Evolutionary conservation across 2,888 invertebrate species (phyloP), one percentile per base, ranked within the genome.

Genomic region (Melipona bicolor): DNA sequence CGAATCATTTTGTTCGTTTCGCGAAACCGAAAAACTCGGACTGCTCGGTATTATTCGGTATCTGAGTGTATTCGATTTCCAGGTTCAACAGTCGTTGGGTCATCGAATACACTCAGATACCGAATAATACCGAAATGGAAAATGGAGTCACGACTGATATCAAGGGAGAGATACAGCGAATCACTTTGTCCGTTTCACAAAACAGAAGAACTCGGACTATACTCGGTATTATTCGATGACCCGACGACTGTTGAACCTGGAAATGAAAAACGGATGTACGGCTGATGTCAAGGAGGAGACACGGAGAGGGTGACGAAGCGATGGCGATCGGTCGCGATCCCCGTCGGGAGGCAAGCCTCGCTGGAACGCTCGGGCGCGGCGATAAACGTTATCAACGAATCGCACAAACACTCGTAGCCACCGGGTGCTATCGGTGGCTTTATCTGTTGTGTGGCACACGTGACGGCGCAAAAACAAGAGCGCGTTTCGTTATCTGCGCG

Each of bases 391-490:
- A 83, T 83, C 83, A 69, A 19, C 54, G 71, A 68, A 83, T 83
- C 82, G 71, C 76, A 27, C 83, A 76, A 83, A 82, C 71, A 83
- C 68, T n/a, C 67, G 82, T 32, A 54, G 43, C 82, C 54, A 24
- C 43, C 27, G 62, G 65, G 21, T 24, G 36, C 61, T 81, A 72
- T 76, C 83, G 71, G 24, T n/a, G 43, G 27, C 50, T 36, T 68
- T 81, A 83, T 83, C 83, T 56, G 49, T 21, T 19, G 65, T 32
- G 59, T n/a, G 56, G 32, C 71, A 71, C 71, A 61, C 82, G 82
- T 75, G 82, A 76, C 76, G 50, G 52, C 32, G 82, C 76, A 71
- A 83, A 82, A 72, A 83, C 83, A 83, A 82, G 83, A 81, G 67
- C 70, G 68, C 71, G 43, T 75, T 56, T 49, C 64, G 72, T 72